These are phyloP conservation scores for Melanophora roralis DNA, from an alignment of 2,888 invertebrate genomes.

Conservation along the genomic window DNA sequence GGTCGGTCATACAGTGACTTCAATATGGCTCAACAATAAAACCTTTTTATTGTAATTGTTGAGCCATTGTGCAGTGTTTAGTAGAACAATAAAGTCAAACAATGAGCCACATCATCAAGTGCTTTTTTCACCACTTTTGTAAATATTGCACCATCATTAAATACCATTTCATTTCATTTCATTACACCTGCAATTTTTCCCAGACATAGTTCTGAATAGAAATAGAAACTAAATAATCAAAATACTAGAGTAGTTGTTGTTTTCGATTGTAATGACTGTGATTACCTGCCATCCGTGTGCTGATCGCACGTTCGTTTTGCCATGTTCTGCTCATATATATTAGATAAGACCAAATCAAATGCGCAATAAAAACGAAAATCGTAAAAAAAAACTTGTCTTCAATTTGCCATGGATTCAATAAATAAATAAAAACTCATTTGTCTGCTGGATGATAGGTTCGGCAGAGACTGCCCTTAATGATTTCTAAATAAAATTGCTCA, in stretches of 20 bases:
- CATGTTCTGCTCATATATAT: background rate
- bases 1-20: conserved; percentile 51
- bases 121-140: conserved; percentile 55
- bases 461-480: conserved; percentile 30
- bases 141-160: conserved; percentile 47
- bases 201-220: conserved; percentile 16
- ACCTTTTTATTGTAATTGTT: conserved; percentile 27
- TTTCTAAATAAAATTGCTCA: conserved; percentile 14
- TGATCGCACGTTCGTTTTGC: conserved; percentile 36
- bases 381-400: background rate
- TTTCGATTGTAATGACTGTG: background rate
- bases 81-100: conserved; percentile 35
- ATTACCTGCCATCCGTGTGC: conserved; percentile 51
- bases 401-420: conserved; percentile 11
- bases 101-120: conserved; percentile 59
- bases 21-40: conserved; percentile 53
- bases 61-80: conserved; percentile 34
- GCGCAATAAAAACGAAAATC: conserved; percentile 15
- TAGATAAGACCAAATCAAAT: conserved; percentile 32
- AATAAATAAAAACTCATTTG: conserved; percentile 14
- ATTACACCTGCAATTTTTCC: conserved; percentile 56
- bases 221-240: background rate
- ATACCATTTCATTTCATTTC: conserved; percentile 11
- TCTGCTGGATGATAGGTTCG: conserved; percentile 26
- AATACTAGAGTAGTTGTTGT: conserved; percentile 1